Base-by-base conservation (phyloP, 2,797 vertebrate genomes). In the Mallotus villosus region DNA sequence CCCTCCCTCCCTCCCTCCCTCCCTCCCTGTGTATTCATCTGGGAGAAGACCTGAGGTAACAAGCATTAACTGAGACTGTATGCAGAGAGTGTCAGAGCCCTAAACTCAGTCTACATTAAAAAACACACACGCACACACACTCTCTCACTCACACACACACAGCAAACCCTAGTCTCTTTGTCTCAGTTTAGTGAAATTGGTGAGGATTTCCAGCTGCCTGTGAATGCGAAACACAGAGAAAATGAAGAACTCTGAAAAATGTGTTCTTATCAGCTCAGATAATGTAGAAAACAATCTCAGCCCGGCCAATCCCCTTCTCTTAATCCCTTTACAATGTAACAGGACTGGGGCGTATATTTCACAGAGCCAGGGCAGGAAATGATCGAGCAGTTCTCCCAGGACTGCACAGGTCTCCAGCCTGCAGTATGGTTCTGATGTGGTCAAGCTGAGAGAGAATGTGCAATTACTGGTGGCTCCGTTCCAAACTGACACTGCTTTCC, bases 251-350 rank as follows among this genome's bases (percentile, higher is more conserved):
- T 78, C 25, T 14, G 61, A 68, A 74, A 64, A 21, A 11, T 1
- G 12, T 78, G 63, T 80, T 79, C 70, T 78, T 82, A 78, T 73
- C 63, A 66, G 19, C 71, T 80, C 55, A 34, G 59, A 81, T 87
- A 73, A 85, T 79, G 79, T 88, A 81, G 72, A 60, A 74, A 82
- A 75, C 84, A 86, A 87, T 87, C 78, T 80, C 79, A 68, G 74
- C 67, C 57, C 62, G 74, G 71, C 58, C 67, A 69, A 46, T 70
- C 74, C 22, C 63, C 61, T 51, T 49, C 6, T 32, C 1, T 81
- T 88, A 90, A 87, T 88, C 83, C 77, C 74, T 78, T 87, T 79
- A 79, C 73, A 63, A 83, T 32, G 32, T 5, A 32, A 32, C 80
- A 67, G 79, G 78, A 69, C 55, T 70, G 70, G 68, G 78, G 83